Conservation (phyloP, 1,140 invertebrate genomes). For the Dinothrombium tinctorium region DNA sequence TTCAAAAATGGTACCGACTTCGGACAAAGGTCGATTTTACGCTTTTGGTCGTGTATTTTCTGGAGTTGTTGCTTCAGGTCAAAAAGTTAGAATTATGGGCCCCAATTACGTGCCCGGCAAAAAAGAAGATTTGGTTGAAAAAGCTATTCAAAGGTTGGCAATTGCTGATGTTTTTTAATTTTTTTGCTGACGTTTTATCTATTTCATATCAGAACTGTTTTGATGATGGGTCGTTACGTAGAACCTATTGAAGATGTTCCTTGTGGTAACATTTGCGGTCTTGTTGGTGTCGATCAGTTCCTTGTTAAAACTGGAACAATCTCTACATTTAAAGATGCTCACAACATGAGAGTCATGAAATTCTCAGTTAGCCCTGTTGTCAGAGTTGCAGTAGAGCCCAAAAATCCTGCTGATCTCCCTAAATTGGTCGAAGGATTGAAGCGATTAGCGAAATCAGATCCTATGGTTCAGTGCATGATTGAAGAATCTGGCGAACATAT, state of each 20-base stretch:
- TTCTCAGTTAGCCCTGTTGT: conserved; percentile 99
- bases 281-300: conserved; percentile 99
- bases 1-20: conserved; percentile 99
- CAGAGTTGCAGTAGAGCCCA: conserved; percentile 94
- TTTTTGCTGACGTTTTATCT: not conserved
- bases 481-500: conserved; percentile 99
- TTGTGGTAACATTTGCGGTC: conserved; percentile 96
- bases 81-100: conserved; percentile 94
- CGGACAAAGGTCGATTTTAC: conserved; percentile 98
- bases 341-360: conserved; percentile 96
- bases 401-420: conserved; percentile 94
- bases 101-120: conserved; percentile 93
- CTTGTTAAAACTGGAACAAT: conserved; percentile 98
- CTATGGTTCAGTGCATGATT: conserved; percentile 98
- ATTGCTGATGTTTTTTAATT: not conserved
- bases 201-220: conserved; percentile 48
- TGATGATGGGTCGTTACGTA: conserved; percentile 99
- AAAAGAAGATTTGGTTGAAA: conserved; percentile 97
- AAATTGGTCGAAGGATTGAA: conserved; percentile 95
- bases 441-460: conserved; percentile 96
- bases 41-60: conserved; percentile 99
- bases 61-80: conserved; percentile 76
- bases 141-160: conserved; percentile 62
- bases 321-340: conserved; percentile 92
- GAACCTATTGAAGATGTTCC: conserved; percentile 99